Evolutionary conservation across 2,113 vertebrate species (phyloP).

Genomic region (Hippoglossus stenolepis): DNA sequence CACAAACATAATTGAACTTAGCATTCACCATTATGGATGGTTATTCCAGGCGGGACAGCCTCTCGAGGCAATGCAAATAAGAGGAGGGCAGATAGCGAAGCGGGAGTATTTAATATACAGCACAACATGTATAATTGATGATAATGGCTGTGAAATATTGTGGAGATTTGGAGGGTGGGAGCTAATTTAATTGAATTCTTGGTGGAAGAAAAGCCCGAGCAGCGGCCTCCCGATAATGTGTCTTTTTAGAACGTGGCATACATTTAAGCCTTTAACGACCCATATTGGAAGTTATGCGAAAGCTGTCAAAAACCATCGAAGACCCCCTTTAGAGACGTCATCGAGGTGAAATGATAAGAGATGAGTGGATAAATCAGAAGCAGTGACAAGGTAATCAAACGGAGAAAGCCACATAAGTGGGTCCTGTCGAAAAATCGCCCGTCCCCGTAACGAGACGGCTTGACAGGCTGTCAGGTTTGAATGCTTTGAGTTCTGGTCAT

Average conservation of each 20-base stretch:
- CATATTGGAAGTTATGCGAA: neutral
- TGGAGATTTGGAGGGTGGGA: neutral
- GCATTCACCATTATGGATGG: constrained; percentile 34
- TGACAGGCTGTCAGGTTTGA: constrained; percentile 54
- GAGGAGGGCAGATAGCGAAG: constrained; percentile 41
- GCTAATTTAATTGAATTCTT: constrained; percentile 50
- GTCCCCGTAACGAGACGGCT: constrained; percentile 24
- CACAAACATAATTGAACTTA: constrained; percentile 46
- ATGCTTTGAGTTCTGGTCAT: constrained; percentile 34
- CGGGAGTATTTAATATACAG: constrained; percentile 66
- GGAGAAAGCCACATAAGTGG: constrained; percentile 53
- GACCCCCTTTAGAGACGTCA: neutral
- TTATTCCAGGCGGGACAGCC: constrained; percentile 56
- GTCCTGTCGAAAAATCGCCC: constrained; percentile 42
- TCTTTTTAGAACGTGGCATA: neutral
- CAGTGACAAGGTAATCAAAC: constrained; percentile 55
- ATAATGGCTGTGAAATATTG: constrained; percentile 36
- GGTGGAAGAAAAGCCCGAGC: neutral
- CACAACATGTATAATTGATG: constrained; percentile 75
- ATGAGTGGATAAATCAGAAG: constrained; percentile 27
- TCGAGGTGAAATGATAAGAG: constrained; percentile 20
- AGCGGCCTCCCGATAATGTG: neutral
- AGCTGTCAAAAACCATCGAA: neutral
- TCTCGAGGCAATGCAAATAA: constrained; percentile 70
- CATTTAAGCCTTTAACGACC: neutral